Evolutionary conservation across 2,113 vertebrate genomes (phyloP).

Genomic region (Petaurus breviceps): DNA sequence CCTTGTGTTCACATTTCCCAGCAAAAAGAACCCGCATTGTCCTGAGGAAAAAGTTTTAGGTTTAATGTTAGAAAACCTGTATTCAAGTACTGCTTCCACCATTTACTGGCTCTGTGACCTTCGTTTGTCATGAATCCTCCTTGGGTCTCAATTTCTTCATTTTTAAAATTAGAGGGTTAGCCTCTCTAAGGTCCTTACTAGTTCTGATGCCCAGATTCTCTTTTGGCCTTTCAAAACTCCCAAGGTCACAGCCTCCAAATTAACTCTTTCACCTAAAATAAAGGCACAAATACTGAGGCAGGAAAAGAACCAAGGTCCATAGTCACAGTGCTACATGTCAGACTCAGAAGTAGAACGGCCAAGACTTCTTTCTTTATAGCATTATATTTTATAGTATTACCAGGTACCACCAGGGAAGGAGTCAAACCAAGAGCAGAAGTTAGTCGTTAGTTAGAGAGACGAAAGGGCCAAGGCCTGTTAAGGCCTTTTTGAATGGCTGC

Average conservation of each 20-base stretch:
- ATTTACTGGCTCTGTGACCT: background rate
- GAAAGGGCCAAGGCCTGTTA: background rate
- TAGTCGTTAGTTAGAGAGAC: background rate
- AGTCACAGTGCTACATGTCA: too few species aligned
- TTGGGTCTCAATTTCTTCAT: background rate
- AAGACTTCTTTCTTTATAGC: background rate
- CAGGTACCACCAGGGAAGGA: background rate
- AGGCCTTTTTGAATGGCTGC: background rate
- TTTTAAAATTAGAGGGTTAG: background rate
- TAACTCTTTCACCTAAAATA: background rate
- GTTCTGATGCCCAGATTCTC: background rate
- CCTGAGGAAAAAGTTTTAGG: background rate
- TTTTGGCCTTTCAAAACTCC: background rate
- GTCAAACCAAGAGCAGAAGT: background rate
- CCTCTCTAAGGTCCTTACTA: background rate
- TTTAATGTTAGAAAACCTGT: background rate
- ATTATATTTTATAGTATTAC: too few species aligned
- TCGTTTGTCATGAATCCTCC: background rate
- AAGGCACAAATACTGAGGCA: background rate
- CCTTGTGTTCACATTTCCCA: background rate
- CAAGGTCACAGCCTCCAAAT: background rate
- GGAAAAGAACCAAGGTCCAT: background rate
- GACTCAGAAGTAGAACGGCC: background rate
- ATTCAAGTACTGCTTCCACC: background rate
- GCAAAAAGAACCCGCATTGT: background rate